A percentile compares a stretch with the other conserved stretches of the same genome.
Evolutionary conservation across 2,113 vertebrate genomes (phyloP).

Genomic region (Scophthalmus maximus): DNA sequence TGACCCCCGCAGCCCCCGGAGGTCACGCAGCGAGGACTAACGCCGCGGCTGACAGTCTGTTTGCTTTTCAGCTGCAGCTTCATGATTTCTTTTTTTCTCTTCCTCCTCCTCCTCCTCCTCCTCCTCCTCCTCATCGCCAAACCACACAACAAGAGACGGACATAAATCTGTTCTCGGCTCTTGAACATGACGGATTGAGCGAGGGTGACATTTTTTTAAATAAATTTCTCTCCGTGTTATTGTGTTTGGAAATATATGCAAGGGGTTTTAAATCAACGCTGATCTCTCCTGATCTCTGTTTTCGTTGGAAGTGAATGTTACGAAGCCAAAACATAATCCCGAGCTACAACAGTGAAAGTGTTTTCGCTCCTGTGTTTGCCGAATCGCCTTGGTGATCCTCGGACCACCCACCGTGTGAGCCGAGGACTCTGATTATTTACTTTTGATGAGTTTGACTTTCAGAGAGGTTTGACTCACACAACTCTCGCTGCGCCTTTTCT

Average conservation of each 20-base stretch:
- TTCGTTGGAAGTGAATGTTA: slow-evolving; percentile 56
- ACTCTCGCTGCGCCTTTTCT: background rate
- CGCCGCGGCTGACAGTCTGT: slow-evolving; percentile 13
- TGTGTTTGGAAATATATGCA: slow-evolving; percentile 52
- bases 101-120: background rate
- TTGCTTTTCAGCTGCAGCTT: slow-evolving; percentile 45
- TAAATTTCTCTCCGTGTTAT: slow-evolving; percentile 51
- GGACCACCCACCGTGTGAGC: slow-evolving; percentile 71
- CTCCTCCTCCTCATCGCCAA: background rate
- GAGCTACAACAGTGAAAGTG: slow-evolving; percentile 43
- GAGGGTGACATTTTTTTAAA: slow-evolving; percentile 54
- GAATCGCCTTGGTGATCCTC: slow-evolving; percentile 59
- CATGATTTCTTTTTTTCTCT: background rate
- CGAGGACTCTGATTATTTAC: slow-evolving; percentile 61
- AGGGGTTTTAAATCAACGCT: slow-evolving; percentile 41
- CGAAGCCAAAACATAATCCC: slow-evolving; percentile 36
- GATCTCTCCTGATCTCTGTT: slow-evolving; percentile 56
- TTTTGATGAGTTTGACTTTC: slow-evolving; percentile 46
- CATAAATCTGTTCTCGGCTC: slow-evolving; percentile 60
- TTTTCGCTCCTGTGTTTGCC: slow-evolving; percentile 68
- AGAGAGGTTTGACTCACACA: slow-evolving; percentile 27
- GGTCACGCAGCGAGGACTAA: slow-evolving; percentile 31
- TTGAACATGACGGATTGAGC: slow-evolving; percentile 15
- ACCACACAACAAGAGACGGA: slow-evolving; percentile 40
- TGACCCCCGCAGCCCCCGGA: slow-evolving; percentile 78